phyloP scores from a whole-genome alignment of 2,888 invertebrate genomes.

The Aleiodes testaceus region DNA sequence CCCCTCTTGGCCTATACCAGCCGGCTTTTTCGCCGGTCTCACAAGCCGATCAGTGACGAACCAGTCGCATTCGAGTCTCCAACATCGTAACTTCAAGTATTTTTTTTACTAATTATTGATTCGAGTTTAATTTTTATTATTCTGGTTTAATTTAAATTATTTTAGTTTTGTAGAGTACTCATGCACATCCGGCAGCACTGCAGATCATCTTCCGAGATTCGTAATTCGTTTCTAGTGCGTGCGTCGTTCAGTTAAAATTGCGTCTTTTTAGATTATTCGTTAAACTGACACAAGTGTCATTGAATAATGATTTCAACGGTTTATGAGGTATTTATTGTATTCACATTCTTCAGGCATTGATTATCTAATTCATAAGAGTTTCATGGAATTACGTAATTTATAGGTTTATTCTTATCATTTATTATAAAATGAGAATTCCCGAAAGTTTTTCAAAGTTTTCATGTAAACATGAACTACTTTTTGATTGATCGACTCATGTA shows the following conservation, averaged over 20 bases:
- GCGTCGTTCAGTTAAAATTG: conserved; percentile 19
- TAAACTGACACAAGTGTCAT: conserved; percentile 24
- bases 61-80: conserved; percentile 24
- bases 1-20: background rate
- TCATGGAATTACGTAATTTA: too few species aligned
- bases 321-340: conserved; percentile 22
- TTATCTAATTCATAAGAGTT: too few species aligned
- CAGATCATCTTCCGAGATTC: conserved; percentile 26
- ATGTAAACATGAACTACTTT: conserved; percentile 1
- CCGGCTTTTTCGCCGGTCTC: conserved; percentile 33
- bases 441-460: background rate
- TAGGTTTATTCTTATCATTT: too few species aligned
- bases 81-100: background rate
- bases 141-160: background rate
- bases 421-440: too few species aligned
- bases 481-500: conserved; percentile 7
- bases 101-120: background rate
- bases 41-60: conserved; percentile 34
- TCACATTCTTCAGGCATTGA: too few species aligned
- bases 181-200: conserved; percentile 48
- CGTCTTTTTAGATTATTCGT: conserved; percentile 24
- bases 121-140: background rate
- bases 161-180: conserved; percentile 36
- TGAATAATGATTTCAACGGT: conserved; percentile 23
- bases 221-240: conserved; percentile 20